These are phyloP conservation scores for Eretmocerus hayati DNA, from an alignment of 2,888 invertebrate genomes.

Conservation along the genomic window DNA sequence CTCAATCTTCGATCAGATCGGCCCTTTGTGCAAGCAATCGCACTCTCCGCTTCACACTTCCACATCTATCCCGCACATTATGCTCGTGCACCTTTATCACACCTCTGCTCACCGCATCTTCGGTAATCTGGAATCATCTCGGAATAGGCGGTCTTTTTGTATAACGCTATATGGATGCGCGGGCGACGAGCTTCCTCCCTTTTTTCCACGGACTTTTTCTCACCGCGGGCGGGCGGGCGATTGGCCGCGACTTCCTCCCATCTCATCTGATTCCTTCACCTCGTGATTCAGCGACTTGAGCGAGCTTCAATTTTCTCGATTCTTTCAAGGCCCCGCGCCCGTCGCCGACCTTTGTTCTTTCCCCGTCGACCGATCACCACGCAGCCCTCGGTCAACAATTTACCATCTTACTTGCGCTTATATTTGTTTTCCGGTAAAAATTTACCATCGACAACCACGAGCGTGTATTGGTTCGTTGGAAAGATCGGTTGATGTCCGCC, in stretches of 20 bases:
- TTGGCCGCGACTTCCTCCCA: conserved; percentile 18
- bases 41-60: no score
- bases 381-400: background rate
- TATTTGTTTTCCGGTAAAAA: background rate
- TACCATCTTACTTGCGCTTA: background rate
- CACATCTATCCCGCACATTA: no score
- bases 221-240: no score
- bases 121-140: no score
- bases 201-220: no score
- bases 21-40: no score
- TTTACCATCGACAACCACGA: background rate
- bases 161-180: no score
- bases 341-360: conserved; percentile 10
- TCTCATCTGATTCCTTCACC: conserved; percentile 5
- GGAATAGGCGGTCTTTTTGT: no score
- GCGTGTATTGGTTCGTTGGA: background rate
- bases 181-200: no score
- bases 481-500: background rate
- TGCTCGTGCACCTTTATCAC: no score
- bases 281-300: conserved; percentile 16
- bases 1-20: no score
- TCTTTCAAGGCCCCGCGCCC: conserved; percentile 8
- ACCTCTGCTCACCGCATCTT: no score
- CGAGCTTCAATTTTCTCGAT: conserved; percentile 17
- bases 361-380: background rate